A percentile compares a stretch with the other conserved stretches of the same genome.
These are phyloP conservation scores for Procapra przewalskii DNA, from an alignment of 2,113 vertebrate genomes.

Conservation along the genomic window DNA sequence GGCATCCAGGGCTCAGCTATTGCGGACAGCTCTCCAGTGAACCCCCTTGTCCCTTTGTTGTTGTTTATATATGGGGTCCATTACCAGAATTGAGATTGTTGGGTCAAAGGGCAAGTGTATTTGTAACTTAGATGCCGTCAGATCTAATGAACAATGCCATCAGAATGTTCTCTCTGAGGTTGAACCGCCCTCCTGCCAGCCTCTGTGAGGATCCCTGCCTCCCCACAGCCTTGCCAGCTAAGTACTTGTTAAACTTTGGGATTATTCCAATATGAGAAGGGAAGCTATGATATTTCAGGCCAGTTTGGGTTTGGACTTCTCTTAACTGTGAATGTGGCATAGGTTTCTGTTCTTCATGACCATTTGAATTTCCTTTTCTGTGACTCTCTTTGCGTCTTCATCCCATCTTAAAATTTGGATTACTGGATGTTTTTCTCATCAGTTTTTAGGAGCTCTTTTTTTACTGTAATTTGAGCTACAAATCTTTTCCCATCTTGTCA, in stretches of 20 bases:
- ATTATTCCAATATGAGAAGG: not conserved
- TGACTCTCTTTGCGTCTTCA: not conserved
- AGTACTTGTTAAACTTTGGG: not conserved
- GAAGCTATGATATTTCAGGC: not conserved
- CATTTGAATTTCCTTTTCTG: not conserved
- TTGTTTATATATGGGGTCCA: not conserved
- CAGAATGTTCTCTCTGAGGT: not conserved
- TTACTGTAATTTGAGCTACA: not conserved
- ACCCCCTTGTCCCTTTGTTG: not conserved
- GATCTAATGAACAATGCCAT: not conserved
- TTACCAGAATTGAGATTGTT: constrained; percentile 19
- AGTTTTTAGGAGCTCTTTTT: not conserved
- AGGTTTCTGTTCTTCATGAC: not conserved
- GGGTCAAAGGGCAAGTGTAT: constrained; percentile 25
- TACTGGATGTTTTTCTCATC: not conserved
- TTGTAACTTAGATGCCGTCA: not conserved
- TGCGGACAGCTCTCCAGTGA: not conserved
- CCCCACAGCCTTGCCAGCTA: not conserved
- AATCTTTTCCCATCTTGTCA: not conserved
- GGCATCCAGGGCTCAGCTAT: not conserved
- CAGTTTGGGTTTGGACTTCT: not conserved
- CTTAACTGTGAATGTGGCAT: not conserved
- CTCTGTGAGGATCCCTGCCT: not conserved
- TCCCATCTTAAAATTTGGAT: not conserved
- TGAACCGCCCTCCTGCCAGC: not conserved